Percentiles rank a stretch among this genome's conserved stretches.
phyloP scores from a whole-genome alignment of 2,113 vertebrate genomes.

The Hippotragus niger region DNA sequence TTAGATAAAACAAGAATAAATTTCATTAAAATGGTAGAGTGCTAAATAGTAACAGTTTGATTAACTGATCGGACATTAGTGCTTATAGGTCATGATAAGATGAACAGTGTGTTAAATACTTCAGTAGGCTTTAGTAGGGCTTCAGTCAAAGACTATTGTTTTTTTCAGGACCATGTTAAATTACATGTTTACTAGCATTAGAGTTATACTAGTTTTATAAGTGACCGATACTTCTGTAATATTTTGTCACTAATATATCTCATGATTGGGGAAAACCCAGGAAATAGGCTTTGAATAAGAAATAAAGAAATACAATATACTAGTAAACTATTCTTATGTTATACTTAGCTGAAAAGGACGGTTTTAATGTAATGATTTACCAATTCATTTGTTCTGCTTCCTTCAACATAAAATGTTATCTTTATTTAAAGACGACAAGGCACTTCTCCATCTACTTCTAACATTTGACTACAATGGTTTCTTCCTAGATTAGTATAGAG shows the following conservation, averaged over 20 bases:
- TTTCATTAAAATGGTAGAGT: slow-evolving; percentile 61
- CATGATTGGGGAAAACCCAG: slow-evolving; percentile 49
- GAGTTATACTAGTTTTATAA: slow-evolving; percentile 30
- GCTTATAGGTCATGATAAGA: slow-evolving; percentile 55
- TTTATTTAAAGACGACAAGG: slow-evolving; percentile 73
- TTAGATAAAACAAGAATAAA: slow-evolving; percentile 54
- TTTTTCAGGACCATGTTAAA: slow-evolving; percentile 13
- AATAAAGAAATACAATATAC: slow-evolving; percentile 39
- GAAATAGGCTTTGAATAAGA: slow-evolving; percentile 8
- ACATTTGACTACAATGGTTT: not conserved
- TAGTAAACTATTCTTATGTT: slow-evolving; percentile 20
- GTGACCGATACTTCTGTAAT: not conserved
- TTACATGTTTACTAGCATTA: slow-evolving; percentile 18
- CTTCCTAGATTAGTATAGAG: slow-evolving; percentile 33
- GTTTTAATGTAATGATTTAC: slow-evolving; percentile 45
- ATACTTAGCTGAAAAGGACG: slow-evolving; percentile 49
- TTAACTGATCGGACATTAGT: slow-evolving; percentile 76
- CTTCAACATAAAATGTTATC: slow-evolving; percentile 27
- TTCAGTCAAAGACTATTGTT: slow-evolving; percentile 34
- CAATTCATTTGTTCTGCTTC: slow-evolving; percentile 27
- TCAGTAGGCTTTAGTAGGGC: slow-evolving; percentile 1
- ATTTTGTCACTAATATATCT: slow-evolving; percentile 45
- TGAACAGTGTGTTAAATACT: slow-evolving; percentile 29
- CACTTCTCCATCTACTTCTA: slow-evolving; percentile 64
- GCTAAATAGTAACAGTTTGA: slow-evolving; percentile 59